Base-by-base conservation (phyloP, 2,888 invertebrate genomes). In the Herminia tarsipennalis region DNA sequence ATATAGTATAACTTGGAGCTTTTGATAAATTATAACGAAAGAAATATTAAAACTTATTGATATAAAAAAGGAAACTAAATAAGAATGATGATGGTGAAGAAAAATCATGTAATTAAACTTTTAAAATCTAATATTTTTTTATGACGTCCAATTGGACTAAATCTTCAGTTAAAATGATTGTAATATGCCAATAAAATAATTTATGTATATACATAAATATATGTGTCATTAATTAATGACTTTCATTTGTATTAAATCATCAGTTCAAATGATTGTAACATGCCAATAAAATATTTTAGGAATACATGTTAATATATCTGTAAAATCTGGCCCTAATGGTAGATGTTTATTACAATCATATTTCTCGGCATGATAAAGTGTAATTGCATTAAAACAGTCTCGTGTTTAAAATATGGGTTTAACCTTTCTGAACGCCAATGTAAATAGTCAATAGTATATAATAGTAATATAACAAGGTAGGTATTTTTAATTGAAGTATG, bases 41-140 rank as follows among this genome's bases (percentile, higher is more conserved):
- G 55, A 67, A 57, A 49, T 58, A 52, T 14, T 25, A 39, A n/a
- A 59, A 52, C 54, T 60, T 57, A 65, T 27, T 51, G 52, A 57
- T 64, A 63, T 47, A 34, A 54, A 44, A 60, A 43, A 34, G 17
- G 34, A 41, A 27, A 39, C 4, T 29, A 40, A 41, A 50, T 47
- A 43, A 61, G n/a, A n/a, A 42, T 39, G 35, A 46, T 33, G 9
- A 42, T 25, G 28, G 43, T 40, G 34, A 29, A 33, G 37, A 35
- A 43, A 41, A 21, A 52, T 41, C 36, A 64, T 48, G 51, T 50
- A 51, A 50, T 51, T 40, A 44, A 57, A 57, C 48, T 41, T 45
- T 46, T 45, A 22, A 32, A 44, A 45, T 55, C 30, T 44, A 40
- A 28, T 41, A 12, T 18, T 35, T 35, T 18, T 32, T 27, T 22